A percentile compares a stretch with the other conserved stretches of the same genome.
These are phyloP conservation scores for Tetragonisca angustula DNA, from an alignment of 2,888 invertebrate species.

Conservation along the genomic window DNA sequence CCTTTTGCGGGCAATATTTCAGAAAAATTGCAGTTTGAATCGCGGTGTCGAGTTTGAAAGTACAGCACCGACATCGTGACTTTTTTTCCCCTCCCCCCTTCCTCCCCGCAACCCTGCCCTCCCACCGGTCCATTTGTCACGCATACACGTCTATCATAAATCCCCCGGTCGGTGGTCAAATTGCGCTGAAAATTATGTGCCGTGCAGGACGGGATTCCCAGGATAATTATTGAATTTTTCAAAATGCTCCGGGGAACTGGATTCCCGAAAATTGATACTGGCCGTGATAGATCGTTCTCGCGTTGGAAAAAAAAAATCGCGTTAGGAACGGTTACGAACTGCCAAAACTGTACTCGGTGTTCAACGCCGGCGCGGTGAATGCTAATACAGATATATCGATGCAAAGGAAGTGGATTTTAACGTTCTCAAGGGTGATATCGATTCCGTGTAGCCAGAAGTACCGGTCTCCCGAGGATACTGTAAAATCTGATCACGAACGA, in stretches of 20 bases:
- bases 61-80: slow-evolving; percentile 22
- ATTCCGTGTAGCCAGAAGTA: slow-evolving; percentile 60
- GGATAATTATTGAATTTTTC: slow-evolving; percentile 19
- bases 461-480: slow-evolving; percentile 59
- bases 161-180: slow-evolving; percentile 15
- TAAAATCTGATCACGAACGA: slow-evolving; percentile 71
- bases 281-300: not conserved
- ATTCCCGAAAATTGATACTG: slow-evolving; percentile 15
- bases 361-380: slow-evolving; percentile 10
- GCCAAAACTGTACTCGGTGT: slow-evolving; percentile 6
- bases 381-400: slow-evolving; percentile 52
- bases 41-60: slow-evolving; percentile 28
- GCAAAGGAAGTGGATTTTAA: slow-evolving; percentile 64
- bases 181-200: slow-evolving; percentile 19
- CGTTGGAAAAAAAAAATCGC: not conserved
- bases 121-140: slow-evolving; percentile 10
- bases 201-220: not conserved
- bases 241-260: not conserved
- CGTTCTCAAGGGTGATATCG: slow-evolving; percentile 64
- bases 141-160: not conserved
- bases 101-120: too few relatives aligned
- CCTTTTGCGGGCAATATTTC: slow-evolving; percentile 17
- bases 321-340: not conserved
- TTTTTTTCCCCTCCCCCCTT: not conserved
- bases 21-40: slow-evolving; percentile 35